Evolutionary conservation across 1,140 invertebrate species (phyloP).

Genomic region (Trinorchestia longiramus): DNA sequence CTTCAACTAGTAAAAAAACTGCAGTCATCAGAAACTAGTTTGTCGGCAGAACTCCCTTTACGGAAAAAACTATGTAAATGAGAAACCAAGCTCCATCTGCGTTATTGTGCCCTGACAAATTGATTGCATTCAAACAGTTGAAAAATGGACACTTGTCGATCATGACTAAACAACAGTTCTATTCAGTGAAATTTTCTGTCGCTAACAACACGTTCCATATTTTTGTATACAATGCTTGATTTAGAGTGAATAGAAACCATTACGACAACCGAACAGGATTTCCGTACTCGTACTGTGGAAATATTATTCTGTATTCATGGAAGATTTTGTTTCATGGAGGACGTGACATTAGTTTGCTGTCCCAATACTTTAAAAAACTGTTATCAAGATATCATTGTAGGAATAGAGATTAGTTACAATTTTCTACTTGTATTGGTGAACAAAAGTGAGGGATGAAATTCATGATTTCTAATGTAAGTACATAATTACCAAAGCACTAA

Average conservation of each 20-base stretch:
- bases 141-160: neutral
- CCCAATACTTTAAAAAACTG: neutral
- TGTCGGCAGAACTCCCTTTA: neutral
- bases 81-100: neutral
- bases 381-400: neutral
- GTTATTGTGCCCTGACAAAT: neutral
- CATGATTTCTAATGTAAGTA: neutral
- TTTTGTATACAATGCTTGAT: neutral
- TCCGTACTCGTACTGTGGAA: neutral
- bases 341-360: neutral
- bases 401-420: neutral
- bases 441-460: neutral
- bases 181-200: neutral
- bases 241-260: neutral
- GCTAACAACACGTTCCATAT: neutral
- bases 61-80: neutral
- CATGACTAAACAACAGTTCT: slow-evolving; percentile 35
- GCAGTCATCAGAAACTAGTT: neutral
- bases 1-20: neutral
- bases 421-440: neutral
- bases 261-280: neutral
- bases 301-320: neutral
- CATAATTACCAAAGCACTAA: neutral
- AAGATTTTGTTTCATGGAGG: neutral
- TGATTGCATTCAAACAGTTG: slow-evolving; percentile 2